Evolutionary conservation across 1,140 invertebrate species (phyloP).

Genomic region (Aplysia californica): DNA sequence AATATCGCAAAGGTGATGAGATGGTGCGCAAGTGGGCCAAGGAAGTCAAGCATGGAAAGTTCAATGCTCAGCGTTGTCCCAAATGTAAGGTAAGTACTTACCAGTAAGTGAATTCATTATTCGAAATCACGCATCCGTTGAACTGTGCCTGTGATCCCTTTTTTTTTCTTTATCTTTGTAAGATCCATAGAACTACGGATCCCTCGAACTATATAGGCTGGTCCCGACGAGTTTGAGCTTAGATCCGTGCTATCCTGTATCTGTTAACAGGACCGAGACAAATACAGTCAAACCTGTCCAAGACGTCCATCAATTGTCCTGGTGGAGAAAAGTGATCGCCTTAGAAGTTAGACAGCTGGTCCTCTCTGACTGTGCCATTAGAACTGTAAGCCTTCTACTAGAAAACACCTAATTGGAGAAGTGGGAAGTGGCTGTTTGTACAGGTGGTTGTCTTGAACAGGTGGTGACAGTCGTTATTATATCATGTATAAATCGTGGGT

Average conservation of each 20-base stretch:
- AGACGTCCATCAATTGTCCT: not conserved
- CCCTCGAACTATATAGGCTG: not conserved
- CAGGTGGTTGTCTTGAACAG: too few relatives aligned
- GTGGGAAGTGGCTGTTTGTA: too few relatives aligned
- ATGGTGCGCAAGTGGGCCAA: slow-evolving; percentile 67
- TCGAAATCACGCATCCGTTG: too few relatives aligned
- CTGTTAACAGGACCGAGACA: not conserved
- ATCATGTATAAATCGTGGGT: too few relatives aligned
- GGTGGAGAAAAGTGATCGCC: not conserved
- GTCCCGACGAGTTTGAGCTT: not conserved
- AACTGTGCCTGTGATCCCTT: too few relatives aligned
- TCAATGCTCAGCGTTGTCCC: slow-evolving; percentile 69
- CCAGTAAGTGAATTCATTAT: not conserved
- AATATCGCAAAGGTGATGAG: slow-evolving; percentile 65
- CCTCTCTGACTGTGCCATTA: not conserved
- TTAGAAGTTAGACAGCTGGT: not conserved
- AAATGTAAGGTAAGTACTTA: slow-evolving; percentile 67
- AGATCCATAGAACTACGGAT: not conserved
- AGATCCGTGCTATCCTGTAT: not conserved
- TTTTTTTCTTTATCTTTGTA: not conserved
- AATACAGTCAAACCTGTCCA: not conserved
- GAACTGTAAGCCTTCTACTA: too few relatives aligned
- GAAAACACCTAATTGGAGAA: too few relatives aligned
- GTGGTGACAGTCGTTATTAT: too few relatives aligned
- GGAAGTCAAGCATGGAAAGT: slow-evolving; percentile 62